Evolutionary conservation across 2,888 invertebrate species (phyloP).

Genomic region (Habrosyne pyritoides): DNA sequence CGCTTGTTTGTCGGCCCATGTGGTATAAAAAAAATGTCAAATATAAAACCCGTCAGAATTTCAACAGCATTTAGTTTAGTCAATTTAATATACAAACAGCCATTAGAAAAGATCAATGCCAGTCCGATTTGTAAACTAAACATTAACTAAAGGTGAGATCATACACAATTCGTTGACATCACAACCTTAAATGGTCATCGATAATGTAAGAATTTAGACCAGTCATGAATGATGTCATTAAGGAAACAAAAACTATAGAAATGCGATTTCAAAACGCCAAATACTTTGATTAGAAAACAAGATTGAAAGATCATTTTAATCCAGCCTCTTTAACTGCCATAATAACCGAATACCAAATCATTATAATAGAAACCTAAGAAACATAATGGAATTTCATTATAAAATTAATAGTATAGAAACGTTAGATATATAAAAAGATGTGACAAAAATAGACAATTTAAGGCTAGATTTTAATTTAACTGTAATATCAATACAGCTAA

Average conservation of each 20-base stretch:
- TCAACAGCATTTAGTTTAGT: not conserved
- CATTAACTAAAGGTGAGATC: constrained; percentile 37
- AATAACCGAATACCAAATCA: too few relatives aligned
- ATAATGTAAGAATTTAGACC: constrained; percentile 8
- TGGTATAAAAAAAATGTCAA: not conserved
- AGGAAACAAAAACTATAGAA: not conserved
- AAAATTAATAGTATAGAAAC: too few relatives aligned
- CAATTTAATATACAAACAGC: not conserved
- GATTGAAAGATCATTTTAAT: not conserved
- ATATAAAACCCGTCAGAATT: not conserved
- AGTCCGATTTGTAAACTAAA: not conserved
- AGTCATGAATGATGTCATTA: constrained; percentile 2
- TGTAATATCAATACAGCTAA: not conserved
- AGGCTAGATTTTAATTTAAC: too few relatives aligned
- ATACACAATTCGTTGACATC: constrained; percentile 40
- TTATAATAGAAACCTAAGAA: too few relatives aligned
- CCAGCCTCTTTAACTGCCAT: too few relatives aligned
- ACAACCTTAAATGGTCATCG: constrained; percentile 36
- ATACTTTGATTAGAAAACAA: not conserved
- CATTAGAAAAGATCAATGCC: not conserved
- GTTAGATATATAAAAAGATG: too few relatives aligned
- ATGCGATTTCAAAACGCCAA: not conserved
- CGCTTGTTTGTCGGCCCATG: too few relatives aligned
- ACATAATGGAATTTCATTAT: too few relatives aligned
- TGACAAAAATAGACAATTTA: too few relatives aligned